phyloP scores from a whole-genome alignment of 2,888 invertebrate genomes.

The Periphyllus acericola region DNA sequence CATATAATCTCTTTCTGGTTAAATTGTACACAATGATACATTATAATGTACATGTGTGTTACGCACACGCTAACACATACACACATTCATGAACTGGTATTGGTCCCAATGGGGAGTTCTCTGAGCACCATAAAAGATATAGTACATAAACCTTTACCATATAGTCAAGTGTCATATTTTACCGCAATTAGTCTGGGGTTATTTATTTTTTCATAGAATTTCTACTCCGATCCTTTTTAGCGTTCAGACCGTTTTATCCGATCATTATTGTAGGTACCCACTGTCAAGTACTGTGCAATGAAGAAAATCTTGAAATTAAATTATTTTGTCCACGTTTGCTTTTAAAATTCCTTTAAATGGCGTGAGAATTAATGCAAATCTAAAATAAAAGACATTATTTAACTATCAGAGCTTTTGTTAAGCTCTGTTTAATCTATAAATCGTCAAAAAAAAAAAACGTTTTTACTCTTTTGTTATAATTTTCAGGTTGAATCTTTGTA shows the following conservation, averaged over 20 bases:
- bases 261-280: neutral
- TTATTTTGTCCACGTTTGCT: neutral
- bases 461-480: too few species aligned
- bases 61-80: too few species aligned
- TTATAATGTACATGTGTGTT: too few species aligned
- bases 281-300: too few species aligned
- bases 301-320: neutral
- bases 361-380: conserved; percentile 14
- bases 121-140: too few species aligned
- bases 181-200: neutral
- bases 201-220: neutral
- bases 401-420: too few species aligned
- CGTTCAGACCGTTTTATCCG: neutral
- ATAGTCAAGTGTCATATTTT: neutral
- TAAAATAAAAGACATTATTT: neutral
- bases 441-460: too few species aligned
- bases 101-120: neutral
- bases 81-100: neutral
- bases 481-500: too few species aligned
- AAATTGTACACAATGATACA: neutral
- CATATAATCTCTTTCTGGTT: neutral
- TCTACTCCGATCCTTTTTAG: neutral
- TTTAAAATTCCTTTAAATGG: conserved; percentile 4
- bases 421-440: too few species aligned
- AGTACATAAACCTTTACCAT: neutral